Evolutionary conservation across 35 echinoderm and acorn worm species (phyloP), one percentile per base, ranked within the genome.

Genomic region (Lytechinus pictus): DNA sequence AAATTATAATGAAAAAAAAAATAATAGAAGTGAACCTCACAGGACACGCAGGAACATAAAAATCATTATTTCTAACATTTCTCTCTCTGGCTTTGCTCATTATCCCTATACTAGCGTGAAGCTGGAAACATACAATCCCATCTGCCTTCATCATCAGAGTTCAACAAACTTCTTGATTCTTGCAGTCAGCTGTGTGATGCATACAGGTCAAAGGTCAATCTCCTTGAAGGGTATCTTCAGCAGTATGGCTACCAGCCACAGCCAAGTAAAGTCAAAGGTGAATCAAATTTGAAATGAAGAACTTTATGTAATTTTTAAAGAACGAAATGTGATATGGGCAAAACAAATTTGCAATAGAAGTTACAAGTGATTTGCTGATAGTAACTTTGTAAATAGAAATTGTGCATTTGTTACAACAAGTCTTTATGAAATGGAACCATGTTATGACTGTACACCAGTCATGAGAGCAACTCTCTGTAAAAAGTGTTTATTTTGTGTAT

Each of bases 151-250:
- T 54, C 92, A n/a, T 53, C 9, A 55, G 92, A 93, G 53, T 55
- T 55, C 54, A 93, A n/a, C 55, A 57, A 54, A 28, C 16, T 93
- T 54, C 19, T 93, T 29, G 54, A 54, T 5, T 54, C 92, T 55
- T 93, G 92, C 92, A 93, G 54, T 27, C 92, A 93, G 92, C 53
- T 93, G 53, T 93, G 92, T 93, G 92, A 57, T 93, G 92, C 92
- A 8, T 93, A 93, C 55, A 33, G 53, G 92, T 55, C 92, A 27
- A 93, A 93, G 52, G 92, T 93, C 53, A 93, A 54, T 16, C 12
- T 53, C 8, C 92, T 93, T 19, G 92, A 93, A 57, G 54, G 53
- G 13, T 93, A 57, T 54, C 92, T 93, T 0, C 55, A 55, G 52
- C 92, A 93, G 10, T 93, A 93, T 93, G 92, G 92, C 54, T 93